These are phyloP conservation scores for Antigone vipio DNA, from an alignment of 2,113 vertebrate species.

Conservation along the genomic window DNA sequence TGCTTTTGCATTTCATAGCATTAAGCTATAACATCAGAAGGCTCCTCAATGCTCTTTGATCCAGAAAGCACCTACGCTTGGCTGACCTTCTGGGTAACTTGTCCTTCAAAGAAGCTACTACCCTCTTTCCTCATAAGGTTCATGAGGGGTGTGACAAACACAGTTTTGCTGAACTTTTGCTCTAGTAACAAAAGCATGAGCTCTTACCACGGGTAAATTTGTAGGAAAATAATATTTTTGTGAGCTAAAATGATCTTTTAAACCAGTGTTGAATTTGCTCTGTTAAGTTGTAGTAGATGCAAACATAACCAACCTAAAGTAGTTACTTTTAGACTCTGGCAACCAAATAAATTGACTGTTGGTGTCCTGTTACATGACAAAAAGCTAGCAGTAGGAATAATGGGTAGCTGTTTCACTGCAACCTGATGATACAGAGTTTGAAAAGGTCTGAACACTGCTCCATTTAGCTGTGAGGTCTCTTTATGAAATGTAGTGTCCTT, in stretches of 20 bases:
- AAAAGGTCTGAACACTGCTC: slow-evolving; percentile 31
- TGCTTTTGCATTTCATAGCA: neutral
- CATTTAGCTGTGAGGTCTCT: slow-evolving; percentile 21
- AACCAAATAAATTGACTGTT: neutral
- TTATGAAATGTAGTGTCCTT: neutral
- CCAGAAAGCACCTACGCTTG: neutral
- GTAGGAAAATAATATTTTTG: neutral
- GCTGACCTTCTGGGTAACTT: neutral
- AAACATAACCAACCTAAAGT: neutral
- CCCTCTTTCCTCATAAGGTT: neutral
- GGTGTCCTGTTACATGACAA: slow-evolving; percentile 4
- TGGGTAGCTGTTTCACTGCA: slow-evolving; percentile 42
- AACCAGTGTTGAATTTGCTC: neutral
- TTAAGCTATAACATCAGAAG: neutral
- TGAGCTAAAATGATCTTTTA: neutral
- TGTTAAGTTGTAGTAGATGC: neutral
- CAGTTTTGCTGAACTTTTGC: neutral
- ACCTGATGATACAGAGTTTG: slow-evolving; percentile 30
- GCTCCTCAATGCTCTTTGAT: neutral
- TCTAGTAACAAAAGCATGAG: neutral
- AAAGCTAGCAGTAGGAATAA: slow-evolving; percentile 16
- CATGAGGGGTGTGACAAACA: neutral
- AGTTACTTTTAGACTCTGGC: neutral
- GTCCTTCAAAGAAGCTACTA: neutral
- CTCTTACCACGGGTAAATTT: neutral